Base-by-base conservation (phyloP, 2,888 invertebrate genomes). In the Odontothrips loti region DNA sequence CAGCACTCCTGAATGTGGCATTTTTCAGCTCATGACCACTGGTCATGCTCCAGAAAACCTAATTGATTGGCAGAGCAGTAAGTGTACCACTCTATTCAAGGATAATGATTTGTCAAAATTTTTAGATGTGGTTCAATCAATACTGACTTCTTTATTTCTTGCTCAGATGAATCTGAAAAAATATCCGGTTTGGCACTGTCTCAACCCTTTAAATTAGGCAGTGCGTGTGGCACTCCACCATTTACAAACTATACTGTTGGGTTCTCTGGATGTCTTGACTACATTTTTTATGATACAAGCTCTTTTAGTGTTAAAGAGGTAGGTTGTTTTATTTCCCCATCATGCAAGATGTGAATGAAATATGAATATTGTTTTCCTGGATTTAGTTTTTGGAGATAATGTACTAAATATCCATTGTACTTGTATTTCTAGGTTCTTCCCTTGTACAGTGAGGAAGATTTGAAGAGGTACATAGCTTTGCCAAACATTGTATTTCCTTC, bases 401-500 rank as follows among this genome's bases (percentile, higher is more conserved):
- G 34, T 80, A 79, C 27, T 82, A 47, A 81, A 81, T 68, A 58
- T 58, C 58, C 79, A 20, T 58, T 68, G 75, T 84, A 80, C 80
- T 47, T 81, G 68, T 80, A 58, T 83, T 88, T 87, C 15, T 90
- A 94, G 90, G 92, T 94, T 0, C 90, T 97, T 82, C 96, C 97
- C 0, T 88, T 96, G 84, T 97, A 97, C 0, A 91, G 91, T 79
- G 89, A 91, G 78, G 94, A 95, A 84, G 94, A 96, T 86, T 89
- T 98, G 29, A 90, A 88, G 81, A 88, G 91, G 81, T 89, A 95
- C 85, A 90, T 88, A 68, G 98, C 96, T 1, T 90, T 98, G 83
- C 99, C 99, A 0, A 97, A 96, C 84, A 89, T 93, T 80, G 93
- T 94, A 3, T 95, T 95, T 87, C 98, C 98, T 0, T 98, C 98